Percentiles rank a stretch among this genome's conserved stretches.
phyloP scores from a whole-genome alignment of 1,140 invertebrate genomes.

The Metaphire vulgaris region DNA sequence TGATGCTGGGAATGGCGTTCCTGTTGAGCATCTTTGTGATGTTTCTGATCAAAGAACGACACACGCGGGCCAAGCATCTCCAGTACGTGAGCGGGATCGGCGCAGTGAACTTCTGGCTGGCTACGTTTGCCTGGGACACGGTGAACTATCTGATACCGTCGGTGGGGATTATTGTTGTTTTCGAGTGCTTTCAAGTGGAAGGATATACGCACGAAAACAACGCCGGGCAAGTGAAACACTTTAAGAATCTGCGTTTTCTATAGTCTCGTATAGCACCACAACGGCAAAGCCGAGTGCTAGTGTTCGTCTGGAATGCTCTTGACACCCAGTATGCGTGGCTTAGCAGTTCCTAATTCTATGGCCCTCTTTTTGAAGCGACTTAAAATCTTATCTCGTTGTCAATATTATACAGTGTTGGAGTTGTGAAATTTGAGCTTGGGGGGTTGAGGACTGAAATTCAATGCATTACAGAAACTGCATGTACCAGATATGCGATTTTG shows the following conservation, averaged over 20 bases:
- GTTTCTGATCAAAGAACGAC: constrained; percentile 56
- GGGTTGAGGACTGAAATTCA: no score
- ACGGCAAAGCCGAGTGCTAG: no score
- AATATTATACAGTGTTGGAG: no score
- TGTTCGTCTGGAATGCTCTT: no score
- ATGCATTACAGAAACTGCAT: no score
- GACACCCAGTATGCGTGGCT: no score
- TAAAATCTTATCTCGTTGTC: no score
- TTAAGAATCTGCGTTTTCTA: not conserved
- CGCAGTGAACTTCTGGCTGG: constrained; percentile 65
- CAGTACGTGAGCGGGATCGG: constrained; percentile 58
- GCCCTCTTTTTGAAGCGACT: no score
- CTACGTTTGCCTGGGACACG: constrained; percentile 65
- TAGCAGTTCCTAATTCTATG: no score
- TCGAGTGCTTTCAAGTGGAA: not conserved
- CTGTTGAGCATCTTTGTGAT: constrained; percentile 64
- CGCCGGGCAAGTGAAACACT: not conserved
- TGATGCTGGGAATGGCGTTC: constrained; percentile 59
- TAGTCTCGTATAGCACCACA: no score
- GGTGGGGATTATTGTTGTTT: constrained; percentile 27
- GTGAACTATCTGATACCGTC: constrained; percentile 45
- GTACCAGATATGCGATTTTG: no score
- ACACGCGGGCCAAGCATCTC: constrained; percentile 56
- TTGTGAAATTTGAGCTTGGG: no score
- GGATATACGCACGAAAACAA: constrained; percentile 1